Base-by-base conservation (phyloP, 2,113 vertebrate species). In the Egretta garzetta region DNA sequence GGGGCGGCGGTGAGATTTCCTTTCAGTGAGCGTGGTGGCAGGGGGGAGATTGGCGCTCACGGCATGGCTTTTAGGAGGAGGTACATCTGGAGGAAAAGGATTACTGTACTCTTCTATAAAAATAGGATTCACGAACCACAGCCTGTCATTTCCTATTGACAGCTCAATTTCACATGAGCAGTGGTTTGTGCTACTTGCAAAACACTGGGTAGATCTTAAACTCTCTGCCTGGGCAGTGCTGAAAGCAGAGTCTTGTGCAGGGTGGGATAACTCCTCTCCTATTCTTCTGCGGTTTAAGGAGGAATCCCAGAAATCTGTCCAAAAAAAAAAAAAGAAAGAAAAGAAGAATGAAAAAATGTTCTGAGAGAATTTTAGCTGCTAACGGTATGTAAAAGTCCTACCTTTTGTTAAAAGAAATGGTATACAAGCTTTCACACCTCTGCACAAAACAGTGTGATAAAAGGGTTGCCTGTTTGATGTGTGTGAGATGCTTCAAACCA, bases 221-320 rank as follows among this genome's bases (percentile, higher is more conserved):
- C 94, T 90, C 50, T 88, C 90, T 84, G 68, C 67, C 3, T 81
- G 88, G n/a, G 83, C 56, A 6, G 80, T 72, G 47, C 81, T 79
- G 18, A 96, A 74, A 53, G 85, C 82, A 16, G 90, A 50, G n/a
- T 92, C 96, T 92, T 91, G 97, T 20, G 68, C 60, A 64, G 79
- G 21, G 50, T 96, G 85, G 4, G 53, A 86, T 43, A 95, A 72
- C 26, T 55, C 87, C 21, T 76, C 72, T 37, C 47, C 47, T 45
- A 50, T 76, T 88, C 33, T 72, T 52, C 58, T 97, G 66, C 92
- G 97, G 92, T 99, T 99, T 95, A 99, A 96, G 5, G 98, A 97
- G 12, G 99, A 99, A 47, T 97, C 98, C 99, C 99, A 99, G 97
- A 99, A 99, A 97, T 99, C 99, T 99, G 97, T 52, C n/a, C 8